A percentile compares a stretch with the other conserved stretches of the same genome.
These are phyloP conservation scores for Alsophila aescularia DNA, from an alignment of 2,888 invertebrate species.

Conservation along the genomic window DNA sequence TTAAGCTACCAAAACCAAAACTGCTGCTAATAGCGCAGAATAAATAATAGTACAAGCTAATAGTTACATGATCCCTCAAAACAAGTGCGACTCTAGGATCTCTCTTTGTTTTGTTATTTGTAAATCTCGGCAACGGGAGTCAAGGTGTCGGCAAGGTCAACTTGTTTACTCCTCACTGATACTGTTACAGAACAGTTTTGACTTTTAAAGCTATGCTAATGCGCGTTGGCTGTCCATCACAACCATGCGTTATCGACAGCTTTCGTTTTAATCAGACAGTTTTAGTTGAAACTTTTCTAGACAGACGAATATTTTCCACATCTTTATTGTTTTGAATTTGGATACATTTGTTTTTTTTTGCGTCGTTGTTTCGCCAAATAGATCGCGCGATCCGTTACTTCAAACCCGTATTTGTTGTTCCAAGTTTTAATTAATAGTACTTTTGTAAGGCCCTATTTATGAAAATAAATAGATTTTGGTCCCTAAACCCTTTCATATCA, in stretches of 20 bases:
- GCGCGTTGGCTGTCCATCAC: constrained; percentile 48
- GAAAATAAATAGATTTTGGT: too few relatives aligned
- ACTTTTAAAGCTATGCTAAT: constrained; percentile 72
- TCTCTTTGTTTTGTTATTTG: background rate
- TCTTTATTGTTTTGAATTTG: too few relatives aligned
- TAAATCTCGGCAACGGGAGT: constrained; percentile 33
- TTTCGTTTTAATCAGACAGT: constrained; percentile 1
- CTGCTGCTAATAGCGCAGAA: background rate
- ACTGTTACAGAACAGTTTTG: constrained; percentile 57
- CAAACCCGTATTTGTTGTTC: too few relatives aligned
- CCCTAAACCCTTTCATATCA: too few relatives aligned
- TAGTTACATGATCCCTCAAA: background rate
- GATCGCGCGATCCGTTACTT: too few relatives aligned
- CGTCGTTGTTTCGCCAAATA: too few relatives aligned
- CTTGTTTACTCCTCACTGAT: constrained; percentile 64
- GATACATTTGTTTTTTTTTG: too few relatives aligned
- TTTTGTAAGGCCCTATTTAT: too few relatives aligned
- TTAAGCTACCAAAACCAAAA: background rate
- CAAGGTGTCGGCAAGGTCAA: constrained; percentile 67
- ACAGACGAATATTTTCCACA: background rate
- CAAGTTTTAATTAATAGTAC: too few relatives aligned
- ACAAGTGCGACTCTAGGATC: background rate
- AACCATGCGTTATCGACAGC: constrained; percentile 1
- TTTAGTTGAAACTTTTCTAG: background rate
- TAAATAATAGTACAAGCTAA: too few relatives aligned